Percentiles rank a stretch among this genome's conserved stretches.
Evolutionary conservation across 2,888 invertebrate species (phyloP).

Genomic region (Oxycera nigricornis): DNA sequence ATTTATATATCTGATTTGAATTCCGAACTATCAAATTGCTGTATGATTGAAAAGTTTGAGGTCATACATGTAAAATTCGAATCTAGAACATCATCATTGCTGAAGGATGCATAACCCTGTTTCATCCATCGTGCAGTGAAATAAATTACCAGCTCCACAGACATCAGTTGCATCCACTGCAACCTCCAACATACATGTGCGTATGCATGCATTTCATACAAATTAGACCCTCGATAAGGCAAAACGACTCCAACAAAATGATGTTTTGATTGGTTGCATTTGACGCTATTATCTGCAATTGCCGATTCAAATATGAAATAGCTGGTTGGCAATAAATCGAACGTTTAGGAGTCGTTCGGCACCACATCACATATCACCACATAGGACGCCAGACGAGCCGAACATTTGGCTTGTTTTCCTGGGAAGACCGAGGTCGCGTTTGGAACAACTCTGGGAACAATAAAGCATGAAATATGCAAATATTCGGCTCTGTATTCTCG

Average conservation of each 20-base stretch:
- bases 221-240: slow-evolving; percentile 1
- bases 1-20: too few species aligned
- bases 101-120: too few species aligned
- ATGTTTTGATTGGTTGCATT: slow-evolving; percentile 25
- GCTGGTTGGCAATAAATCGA: slow-evolving; percentile 17
- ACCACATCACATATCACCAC: background rate
- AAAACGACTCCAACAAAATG: slow-evolving; percentile 7
- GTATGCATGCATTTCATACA: background rate
- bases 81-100: too few species aligned
- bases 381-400: background rate
- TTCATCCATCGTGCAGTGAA: too few species aligned
- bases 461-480: slow-evolving; percentile 29
- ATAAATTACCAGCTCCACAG: too few species aligned
- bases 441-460: background rate
- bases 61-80: too few species aligned
- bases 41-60: too few species aligned
- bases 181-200: background rate
- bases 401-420: background rate
- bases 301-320: slow-evolving; percentile 11
- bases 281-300: background rate
- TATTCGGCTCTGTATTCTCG: slow-evolving; percentile 4
- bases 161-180: too few species aligned
- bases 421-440: background rate
- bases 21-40: too few species aligned
- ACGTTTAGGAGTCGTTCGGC: background rate